These are phyloP conservation scores for Dynastes grantii DNA, from an alignment of 2,888 invertebrate genomes.

Conservation along the genomic window DNA sequence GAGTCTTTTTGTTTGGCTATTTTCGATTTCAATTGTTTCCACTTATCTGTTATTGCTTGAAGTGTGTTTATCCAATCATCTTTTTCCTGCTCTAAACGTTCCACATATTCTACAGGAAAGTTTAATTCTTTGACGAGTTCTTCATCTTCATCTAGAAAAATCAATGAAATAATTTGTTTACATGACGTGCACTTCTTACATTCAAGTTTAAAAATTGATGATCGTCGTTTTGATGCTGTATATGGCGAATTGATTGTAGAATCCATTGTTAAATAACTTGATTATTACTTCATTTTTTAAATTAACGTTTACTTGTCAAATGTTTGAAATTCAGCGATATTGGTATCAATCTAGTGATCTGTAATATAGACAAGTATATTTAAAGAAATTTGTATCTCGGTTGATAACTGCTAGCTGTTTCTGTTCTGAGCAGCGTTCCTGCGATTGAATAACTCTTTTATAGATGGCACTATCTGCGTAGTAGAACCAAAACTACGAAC, in stretches of 20 bases:
- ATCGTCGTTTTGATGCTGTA: slow-evolving; percentile 12
- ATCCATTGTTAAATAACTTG: background rate
- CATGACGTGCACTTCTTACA: background rate
- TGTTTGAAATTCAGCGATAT: too few relatives aligned
- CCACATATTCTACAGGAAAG: slow-evolving; percentile 11
- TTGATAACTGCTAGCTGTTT: background rate
- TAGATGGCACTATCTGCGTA: background rate
- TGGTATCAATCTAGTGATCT: background rate
- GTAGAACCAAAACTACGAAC: too few relatives aligned
- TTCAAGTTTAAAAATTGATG: slow-evolving; percentile 39
- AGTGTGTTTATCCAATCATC: slow-evolving; percentile 24
- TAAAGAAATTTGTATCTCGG: background rate
- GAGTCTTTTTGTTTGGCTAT: background rate
- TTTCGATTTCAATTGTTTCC: background rate
- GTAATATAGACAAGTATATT: background rate
- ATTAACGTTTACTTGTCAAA: too few relatives aligned
- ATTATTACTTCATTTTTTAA: too few relatives aligned
- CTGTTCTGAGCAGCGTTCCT: background rate
- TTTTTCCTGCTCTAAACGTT: slow-evolving; percentile 16
- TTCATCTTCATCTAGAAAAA: slow-evolving; percentile 16
- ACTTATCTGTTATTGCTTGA: slow-evolving; percentile 4
- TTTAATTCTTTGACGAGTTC: background rate
- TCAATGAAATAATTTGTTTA: background rate
- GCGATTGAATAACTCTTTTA: background rate
- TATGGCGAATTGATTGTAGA: background rate